Percentiles rank a stretch among this genome's conserved stretches.
phyloP scores from a whole-genome alignment of 1,140 invertebrate species.

The Zaprionus ghesquierei region DNA sequence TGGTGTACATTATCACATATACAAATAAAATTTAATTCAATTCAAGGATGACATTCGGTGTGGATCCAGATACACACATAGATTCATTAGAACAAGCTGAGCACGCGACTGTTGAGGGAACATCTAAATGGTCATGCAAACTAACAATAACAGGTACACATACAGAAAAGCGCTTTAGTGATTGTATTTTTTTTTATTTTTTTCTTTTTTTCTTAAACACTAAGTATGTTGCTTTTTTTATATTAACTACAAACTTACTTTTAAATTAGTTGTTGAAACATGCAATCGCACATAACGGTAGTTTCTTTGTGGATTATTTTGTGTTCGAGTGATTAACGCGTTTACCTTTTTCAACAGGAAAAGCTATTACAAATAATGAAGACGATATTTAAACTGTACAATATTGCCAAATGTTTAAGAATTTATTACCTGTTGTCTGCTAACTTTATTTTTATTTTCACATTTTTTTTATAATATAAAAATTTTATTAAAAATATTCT shows the following conservation, averaged over 20 bases:
- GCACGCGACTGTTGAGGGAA: conserved; percentile 98
- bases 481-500: no score
- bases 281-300: not conserved
- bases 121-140: conserved; percentile 99
- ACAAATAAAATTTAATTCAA: conserved; percentile 49
- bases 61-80: conserved; percentile 99
- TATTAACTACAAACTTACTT: not conserved
- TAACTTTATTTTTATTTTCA: no score
- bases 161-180: conserved; percentile 28
- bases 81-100: conserved; percentile 99
- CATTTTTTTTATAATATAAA: no score
- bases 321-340: no score
- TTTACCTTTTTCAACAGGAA: not conserved
- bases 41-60: conserved; percentile 95
- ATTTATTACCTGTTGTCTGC: no score
- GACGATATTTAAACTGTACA: no score
- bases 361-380: no score
- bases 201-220: conserved; percentile 19
- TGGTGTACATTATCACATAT: conserved; percentile 3
- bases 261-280: not conserved
- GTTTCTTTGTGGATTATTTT: not conserved
- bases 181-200: conserved; percentile 10
- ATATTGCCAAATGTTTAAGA: no score
- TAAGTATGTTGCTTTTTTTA: not conserved
- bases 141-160: conserved; percentile 98